phyloP scores from a whole-genome alignment of 2,888 invertebrate genomes.

The Physocephala rufipes region DNA sequence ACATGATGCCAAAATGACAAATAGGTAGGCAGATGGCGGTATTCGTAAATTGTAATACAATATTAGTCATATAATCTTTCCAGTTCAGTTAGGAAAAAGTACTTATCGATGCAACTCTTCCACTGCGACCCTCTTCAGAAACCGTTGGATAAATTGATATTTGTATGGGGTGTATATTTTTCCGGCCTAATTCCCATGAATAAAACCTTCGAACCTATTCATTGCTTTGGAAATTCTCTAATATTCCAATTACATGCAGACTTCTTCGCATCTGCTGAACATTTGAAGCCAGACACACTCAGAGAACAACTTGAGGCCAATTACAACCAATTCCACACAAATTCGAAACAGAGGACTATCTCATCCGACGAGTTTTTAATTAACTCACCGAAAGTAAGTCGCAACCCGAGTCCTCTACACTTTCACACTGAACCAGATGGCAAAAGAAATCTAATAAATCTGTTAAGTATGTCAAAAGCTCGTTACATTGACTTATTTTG shows the following conservation, averaged over 20 bases:
- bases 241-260: conserved; percentile 91
- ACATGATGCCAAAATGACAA: no score
- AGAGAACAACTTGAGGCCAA: conserved; percentile 53
- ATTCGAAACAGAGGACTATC: conserved; percentile 41
- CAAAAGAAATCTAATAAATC: conserved; percentile 34
- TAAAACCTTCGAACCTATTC: conserved; percentile 46
- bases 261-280: conserved; percentile 73
- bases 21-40: no score
- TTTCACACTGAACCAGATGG: conserved; percentile 37
- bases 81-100: conserved; percentile 40
- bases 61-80: no score
- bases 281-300: conserved; percentile 54
- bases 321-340: conserved; percentile 52
- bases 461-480: conserved; percentile 56
- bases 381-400: conserved; percentile 59
- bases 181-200: conserved; percentile 77
- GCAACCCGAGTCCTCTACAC: conserved; percentile 55
- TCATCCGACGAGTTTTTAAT: conserved; percentile 50
- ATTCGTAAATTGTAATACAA: no score
- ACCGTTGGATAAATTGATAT: conserved; percentile 70
- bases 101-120: neutral
- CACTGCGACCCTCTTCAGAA: conserved; percentile 47
- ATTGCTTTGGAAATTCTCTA: conserved; percentile 67
- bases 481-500: conserved; percentile 65
- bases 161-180: conserved; percentile 87